A percentile compares a stretch with the other conserved stretches of the same genome.
Evolutionary conservation across 2,888 invertebrate species (phyloP).

Genomic region (Dicyrtomina minuta): DNA sequence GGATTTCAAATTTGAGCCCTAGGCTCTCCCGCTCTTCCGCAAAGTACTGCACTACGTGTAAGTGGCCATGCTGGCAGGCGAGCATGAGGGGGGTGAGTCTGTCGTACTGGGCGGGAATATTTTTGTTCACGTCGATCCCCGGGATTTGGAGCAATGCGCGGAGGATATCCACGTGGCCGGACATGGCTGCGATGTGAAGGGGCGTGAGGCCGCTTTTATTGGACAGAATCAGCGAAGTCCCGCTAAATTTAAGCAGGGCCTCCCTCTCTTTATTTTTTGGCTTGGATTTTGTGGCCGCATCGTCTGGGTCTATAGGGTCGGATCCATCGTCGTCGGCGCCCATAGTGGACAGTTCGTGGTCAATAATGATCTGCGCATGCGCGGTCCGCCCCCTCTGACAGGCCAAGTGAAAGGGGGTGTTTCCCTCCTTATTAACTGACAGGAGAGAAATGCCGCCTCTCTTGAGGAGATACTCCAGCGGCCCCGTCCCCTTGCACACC

Average conservation of each 20-base stretch:
- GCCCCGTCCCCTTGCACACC: slow-evolving; percentile 59
- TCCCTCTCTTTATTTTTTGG: too few relatives aligned
- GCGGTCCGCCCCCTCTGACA: slow-evolving; percentile 56
- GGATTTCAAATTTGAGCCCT: slow-evolving; percentile 57
- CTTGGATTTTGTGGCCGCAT: slow-evolving; percentile 54
- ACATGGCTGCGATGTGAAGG: slow-evolving; percentile 57
- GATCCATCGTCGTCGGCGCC: background rate
- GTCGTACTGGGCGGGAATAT: slow-evolving; percentile 56
- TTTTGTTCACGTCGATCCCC: slow-evolving; percentile 57
- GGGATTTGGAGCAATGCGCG: slow-evolving; percentile 56
- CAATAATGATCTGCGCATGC: slow-evolving; percentile 57
- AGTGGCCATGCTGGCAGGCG: slow-evolving; percentile 57
- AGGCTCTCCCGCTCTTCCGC: slow-evolving; percentile 55
- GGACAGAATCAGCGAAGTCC: slow-evolving; percentile 55
- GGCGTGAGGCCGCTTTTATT: slow-evolving; percentile 57
- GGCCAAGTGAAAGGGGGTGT: slow-evolving; percentile 58
- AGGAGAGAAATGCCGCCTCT: slow-evolving; percentile 36
- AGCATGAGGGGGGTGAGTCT: slow-evolving; percentile 59
- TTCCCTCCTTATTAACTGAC: slow-evolving; percentile 56
- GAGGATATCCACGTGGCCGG: slow-evolving; percentile 57
- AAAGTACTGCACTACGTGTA: slow-evolving; percentile 57
- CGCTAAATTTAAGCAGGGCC: slow-evolving; percentile 29
- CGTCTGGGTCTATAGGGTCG: background rate
- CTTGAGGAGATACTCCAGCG: slow-evolving; percentile 57
- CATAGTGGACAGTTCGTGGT: slow-evolving; percentile 36